Conservation (phyloP, 2,888 invertebrate genomes). For the Meiosimyza platycephala region DNA sequence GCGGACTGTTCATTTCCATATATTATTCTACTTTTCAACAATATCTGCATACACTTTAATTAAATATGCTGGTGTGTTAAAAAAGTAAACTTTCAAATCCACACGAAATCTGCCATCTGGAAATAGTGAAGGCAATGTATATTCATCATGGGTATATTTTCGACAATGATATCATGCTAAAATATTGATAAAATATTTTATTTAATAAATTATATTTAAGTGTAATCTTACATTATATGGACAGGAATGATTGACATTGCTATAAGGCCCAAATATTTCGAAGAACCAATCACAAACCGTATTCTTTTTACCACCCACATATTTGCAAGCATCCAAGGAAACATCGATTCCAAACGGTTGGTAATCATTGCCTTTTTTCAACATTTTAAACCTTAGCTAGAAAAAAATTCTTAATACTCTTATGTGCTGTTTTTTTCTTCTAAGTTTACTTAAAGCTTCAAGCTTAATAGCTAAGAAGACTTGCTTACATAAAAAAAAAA, state of each 20-base stretch:
- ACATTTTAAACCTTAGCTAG: not conserved
- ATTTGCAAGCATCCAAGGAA: not conserved
- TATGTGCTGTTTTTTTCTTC: too few species aligned
- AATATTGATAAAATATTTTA: not conserved
- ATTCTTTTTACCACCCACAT: not conserved
- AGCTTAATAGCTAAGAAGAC: too few species aligned
- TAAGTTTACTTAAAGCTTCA: too few species aligned
- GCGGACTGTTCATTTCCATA: too few species aligned
- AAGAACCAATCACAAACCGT: too few species aligned
- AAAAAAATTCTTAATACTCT: too few species aligned
- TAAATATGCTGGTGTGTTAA: too few species aligned
- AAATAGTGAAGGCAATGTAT: constrained; percentile 3
- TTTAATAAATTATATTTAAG: not conserved
- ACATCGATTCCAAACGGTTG: not conserved
- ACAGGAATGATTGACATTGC: too few species aligned
- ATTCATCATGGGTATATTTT: not conserved
- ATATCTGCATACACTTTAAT: too few species aligned
- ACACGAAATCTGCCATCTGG: not conserved
- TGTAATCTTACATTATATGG: not conserved
- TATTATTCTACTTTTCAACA: too few species aligned
- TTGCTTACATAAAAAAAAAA: too few species aligned
- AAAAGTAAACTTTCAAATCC: not conserved
- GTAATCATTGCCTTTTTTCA: not conserved
- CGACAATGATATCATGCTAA: not conserved
- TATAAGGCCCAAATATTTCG: too few species aligned